Base-by-base conservation (phyloP, 2,797 vertebrate species). In the Syngnathus rostellatus region DNA sequence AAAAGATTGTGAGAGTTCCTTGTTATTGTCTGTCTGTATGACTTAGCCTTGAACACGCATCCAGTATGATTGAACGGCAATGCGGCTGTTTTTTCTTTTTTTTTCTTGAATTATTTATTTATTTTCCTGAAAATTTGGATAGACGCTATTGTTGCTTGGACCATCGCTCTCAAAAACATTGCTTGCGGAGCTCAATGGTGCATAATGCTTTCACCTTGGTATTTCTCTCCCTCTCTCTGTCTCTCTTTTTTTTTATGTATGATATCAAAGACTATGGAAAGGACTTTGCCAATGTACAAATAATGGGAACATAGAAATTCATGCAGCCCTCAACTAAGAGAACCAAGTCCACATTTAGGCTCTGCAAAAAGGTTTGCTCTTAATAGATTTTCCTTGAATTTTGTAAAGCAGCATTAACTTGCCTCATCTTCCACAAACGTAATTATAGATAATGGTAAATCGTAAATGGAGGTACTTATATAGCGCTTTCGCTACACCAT, bases 131-230 rank as follows among this genome's bases (percentile, higher is more conserved):
- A 69, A 54, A 54, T 9, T 68, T 14, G 59, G 67, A 71, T 53
- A 71, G 65, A 78, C 70, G 68, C 70, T 55, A 74, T 81, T 85
- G 79, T 81, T 62, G 61, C 57, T 68, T 1, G 14, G 60, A 73
- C 66, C 68, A 66, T 46, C 43, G 50, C 68, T 66, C 68, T 75
- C 69, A 60, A 73, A 72, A 54, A 53, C 69, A 72, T 73, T 77
- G 75, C 80, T 76, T 68, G 63, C 62, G 45, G 76, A 72, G 80
- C 62, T 75, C 16, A 6, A 77, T 86, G 79, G 10, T 78, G 71
- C 71, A 83, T 69, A 73, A 78, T 67, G 65, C 68, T 72, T 77
- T 83, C 68, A 82, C 70, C 70, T 77, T 81, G 75, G 72, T 71
- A 84, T 84, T 85, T 81, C 68, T 66, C n/a, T 65, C 31, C 31